phyloP scores from a whole-genome alignment of 2,888 invertebrate genomes.

The Acrocyrtus sp. region DNA sequence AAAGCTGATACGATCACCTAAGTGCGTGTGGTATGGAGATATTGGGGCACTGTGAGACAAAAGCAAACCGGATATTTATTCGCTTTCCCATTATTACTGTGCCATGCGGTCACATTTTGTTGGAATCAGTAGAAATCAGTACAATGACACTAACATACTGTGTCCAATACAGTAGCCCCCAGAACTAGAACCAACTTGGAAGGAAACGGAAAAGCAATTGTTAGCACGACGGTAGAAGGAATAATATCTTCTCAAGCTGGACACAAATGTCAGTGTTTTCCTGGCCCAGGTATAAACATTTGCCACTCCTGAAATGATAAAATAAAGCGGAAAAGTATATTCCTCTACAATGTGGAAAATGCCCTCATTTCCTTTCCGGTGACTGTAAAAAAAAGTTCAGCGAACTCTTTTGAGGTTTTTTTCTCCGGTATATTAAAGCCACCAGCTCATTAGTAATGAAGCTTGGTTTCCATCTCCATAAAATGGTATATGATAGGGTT shows the following conservation, averaged over 20 bases:
- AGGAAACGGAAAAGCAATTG: too few species aligned
- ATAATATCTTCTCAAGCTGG: background rate
- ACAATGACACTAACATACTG: background rate
- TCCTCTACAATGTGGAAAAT: background rate
- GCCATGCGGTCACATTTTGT: background rate
- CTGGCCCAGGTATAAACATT: too few species aligned
- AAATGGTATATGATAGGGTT: background rate
- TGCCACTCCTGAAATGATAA: background rate
- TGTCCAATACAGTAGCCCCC: background rate
- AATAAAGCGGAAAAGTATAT: background rate
- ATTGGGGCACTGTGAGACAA: background rate
- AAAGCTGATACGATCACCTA: too few species aligned
- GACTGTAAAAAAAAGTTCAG: conserved; percentile 1
- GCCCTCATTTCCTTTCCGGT: background rate
- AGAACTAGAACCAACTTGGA: background rate
- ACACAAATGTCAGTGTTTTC: background rate
- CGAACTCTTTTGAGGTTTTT: conserved; percentile 28
- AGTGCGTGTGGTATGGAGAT: too few species aligned
- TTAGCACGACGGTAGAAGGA: too few species aligned
- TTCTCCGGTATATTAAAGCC: too few species aligned
- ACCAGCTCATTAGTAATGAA: too few species aligned
- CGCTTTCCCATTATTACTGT: background rate
- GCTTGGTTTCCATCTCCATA: background rate
- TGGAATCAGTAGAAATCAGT: too few species aligned
- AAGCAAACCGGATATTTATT: background rate